Evolutionary conservation across 2,888 invertebrate genomes (phyloP), one percentile per base, ranked within the genome.

Genomic region (Cynaeus angustus): DNA sequence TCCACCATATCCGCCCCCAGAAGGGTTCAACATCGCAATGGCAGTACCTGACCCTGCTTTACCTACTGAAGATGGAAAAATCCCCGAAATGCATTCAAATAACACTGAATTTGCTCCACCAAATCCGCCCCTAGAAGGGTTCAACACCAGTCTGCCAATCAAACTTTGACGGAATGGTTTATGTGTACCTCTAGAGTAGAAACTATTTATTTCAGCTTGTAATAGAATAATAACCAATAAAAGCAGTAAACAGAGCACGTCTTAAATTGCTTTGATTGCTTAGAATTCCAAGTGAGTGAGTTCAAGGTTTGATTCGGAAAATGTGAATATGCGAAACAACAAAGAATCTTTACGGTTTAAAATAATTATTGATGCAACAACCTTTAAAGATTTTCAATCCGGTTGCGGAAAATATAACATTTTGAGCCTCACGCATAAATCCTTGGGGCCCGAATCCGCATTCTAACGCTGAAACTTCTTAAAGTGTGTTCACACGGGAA

Each of bases 1-100:
- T 21, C 21, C 21, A 1, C 21, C 21, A 3, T 3, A 21, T 21
- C 21, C 1, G 21, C 21, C 10, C 13, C 12, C 46, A 9, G 46
- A 13, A 13, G 50, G 50, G 50, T 50, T 50, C 50, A 50, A 50
- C 50, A 13, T 5, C 13, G 13, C 81, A 3, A 79, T 83, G 78
- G 84, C 83, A 1, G 73, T 82, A 10, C 83, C 83, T 1, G 80
- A 81, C 50, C 79, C 81, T n/a, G 10, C 55, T 4, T 5, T 53
- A 13, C 62, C 62, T 14, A 38, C 13, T 7, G 55, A 55, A 8
- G 38, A 55, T n/a, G 33, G 12, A 4, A 28, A 52, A 52, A 28
- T 30, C 10, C 12, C 33, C 5, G 10, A 52, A 12, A 16, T 52
- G 3, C 46, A 26, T 3, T 21, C 48, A 10, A 50, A 50, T n/a